Percentiles rank a stretch among this genome's conserved stretches.
Conservation (phyloP, 2,888 invertebrate genomes). For the Metellina segmentata region DNA sequence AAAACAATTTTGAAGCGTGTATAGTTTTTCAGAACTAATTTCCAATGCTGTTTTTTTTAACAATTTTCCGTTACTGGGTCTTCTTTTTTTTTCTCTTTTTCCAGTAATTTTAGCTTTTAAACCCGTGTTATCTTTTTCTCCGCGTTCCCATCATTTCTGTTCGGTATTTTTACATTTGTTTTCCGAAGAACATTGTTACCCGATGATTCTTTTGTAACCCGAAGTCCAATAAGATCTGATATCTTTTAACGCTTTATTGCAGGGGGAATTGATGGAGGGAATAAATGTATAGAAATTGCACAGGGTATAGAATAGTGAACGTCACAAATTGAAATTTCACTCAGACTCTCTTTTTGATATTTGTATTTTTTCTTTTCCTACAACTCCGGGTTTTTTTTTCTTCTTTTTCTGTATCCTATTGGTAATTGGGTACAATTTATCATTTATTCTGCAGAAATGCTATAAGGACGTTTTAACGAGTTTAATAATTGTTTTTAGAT, state of each 20-base stretch:
- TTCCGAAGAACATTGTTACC: constrained; percentile 12
- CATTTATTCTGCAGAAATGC: no score
- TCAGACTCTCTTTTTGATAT: not conserved
- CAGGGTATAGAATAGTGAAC: not conserved
- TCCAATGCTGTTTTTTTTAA: constrained; percentile 11
- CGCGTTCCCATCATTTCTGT: constrained; percentile 20
- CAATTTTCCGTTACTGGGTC: not conserved
- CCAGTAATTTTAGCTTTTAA: constrained; percentile 29
- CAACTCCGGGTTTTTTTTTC: no score
- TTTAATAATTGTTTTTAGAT: no score
- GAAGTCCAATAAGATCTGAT: not conserved
- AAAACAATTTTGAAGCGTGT: constrained; percentile 61
- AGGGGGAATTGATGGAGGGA: not conserved
- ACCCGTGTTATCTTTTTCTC: constrained; percentile 31
- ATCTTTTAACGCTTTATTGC: constrained; percentile 26
- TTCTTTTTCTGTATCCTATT: no score
- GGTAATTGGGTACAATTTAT: no score
- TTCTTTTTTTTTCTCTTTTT: constrained; percentile 15
- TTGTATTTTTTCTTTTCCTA: not conserved
- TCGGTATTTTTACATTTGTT: constrained; percentile 27
- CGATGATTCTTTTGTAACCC: constrained; percentile 27
- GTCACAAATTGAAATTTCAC: constrained; percentile 25
- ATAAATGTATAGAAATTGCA: not conserved
- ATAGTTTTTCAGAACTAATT: constrained; percentile 61
- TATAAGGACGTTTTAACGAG: no score